Percentiles rank a stretch among this genome's conserved stretches.
Evolutionary conservation across 2,888 invertebrate genomes (phyloP).

Genomic region (Criorhina ranunculi): DNA sequence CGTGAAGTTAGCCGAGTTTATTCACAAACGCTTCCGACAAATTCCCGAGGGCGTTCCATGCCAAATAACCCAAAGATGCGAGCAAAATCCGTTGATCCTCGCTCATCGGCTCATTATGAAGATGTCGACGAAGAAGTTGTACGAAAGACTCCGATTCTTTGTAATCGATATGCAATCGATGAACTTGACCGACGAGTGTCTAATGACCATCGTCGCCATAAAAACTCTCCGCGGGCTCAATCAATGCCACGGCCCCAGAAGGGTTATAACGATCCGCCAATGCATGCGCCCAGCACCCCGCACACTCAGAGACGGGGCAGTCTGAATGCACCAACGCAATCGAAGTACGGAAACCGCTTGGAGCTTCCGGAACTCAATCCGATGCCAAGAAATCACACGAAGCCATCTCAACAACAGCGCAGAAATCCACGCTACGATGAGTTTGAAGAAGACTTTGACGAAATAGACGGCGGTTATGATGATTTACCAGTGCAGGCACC

Average conservation of each 20-base stretch:
- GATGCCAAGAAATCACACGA: constrained; percentile 68
- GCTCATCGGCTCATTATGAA: constrained; percentile 80
- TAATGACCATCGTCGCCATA: constrained; percentile 71
- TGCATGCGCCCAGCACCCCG: constrained; percentile 52
- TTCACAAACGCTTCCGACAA: constrained; percentile 70
- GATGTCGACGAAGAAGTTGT: constrained; percentile 82
- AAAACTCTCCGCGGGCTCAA: constrained; percentile 80
- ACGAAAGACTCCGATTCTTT: constrained; percentile 87
- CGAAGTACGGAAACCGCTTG: constrained; percentile 82
- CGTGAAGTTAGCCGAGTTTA: constrained; percentile 81
- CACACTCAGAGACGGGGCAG: constrained; percentile 74
- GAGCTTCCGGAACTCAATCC: constrained; percentile 81
- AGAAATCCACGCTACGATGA: constrained; percentile 79
- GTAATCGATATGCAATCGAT: constrained; percentile 89
- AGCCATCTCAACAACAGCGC: constrained; percentile 70
- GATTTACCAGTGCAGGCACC: constrained; percentile 78
- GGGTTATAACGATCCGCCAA: constrained; percentile 59
- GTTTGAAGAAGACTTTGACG: constrained; percentile 82
- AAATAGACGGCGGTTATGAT: constrained; percentile 79
- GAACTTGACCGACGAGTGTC: constrained; percentile 78
- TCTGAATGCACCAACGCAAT: constrained; percentile 77
- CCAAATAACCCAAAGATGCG: constrained; percentile 78
- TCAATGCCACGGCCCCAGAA: constrained; percentile 83
- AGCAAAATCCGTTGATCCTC: constrained; percentile 83
- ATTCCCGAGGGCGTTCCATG: constrained; percentile 79